Evolutionary conservation across 2,888 invertebrate species (phyloP).

Genomic region (Acanthococcus lagerstroemiae): DNA sequence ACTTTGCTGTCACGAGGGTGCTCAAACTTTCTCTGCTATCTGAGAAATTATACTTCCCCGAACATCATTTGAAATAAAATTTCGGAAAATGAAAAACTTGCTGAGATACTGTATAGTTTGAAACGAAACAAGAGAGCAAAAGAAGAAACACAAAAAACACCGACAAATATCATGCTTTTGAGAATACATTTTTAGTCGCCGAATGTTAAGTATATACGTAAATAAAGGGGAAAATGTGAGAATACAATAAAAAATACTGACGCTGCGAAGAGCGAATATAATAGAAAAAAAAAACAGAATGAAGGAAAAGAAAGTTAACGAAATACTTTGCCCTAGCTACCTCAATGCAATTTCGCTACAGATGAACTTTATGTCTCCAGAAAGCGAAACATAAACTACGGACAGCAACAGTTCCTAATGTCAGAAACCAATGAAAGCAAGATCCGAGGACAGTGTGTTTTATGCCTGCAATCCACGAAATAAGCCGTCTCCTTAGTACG

Average conservation of each 20-base stretch:
- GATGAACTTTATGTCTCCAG: slow-evolving; percentile 27
- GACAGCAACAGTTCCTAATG: slow-evolving; percentile 29
- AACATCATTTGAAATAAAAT: too few species aligned
- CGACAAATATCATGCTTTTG: slow-evolving; percentile 18
- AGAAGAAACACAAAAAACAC: neutral
- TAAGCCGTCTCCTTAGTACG: slow-evolving; percentile 20
- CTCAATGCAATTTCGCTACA: slow-evolving; percentile 16
- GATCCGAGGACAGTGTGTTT: slow-evolving; percentile 24
- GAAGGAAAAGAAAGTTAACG: slow-evolving; percentile 21
- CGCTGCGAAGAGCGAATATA: slow-evolving; percentile 14
- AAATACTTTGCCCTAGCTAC: slow-evolving; percentile 21
- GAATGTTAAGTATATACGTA: too few species aligned
- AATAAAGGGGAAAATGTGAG: slow-evolving; percentile 2
- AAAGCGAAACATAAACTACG: slow-evolving; percentile 31
- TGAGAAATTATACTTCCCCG: too few species aligned
- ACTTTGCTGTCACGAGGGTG: neutral
- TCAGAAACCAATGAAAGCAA: slow-evolving; percentile 29
- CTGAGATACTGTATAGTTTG: slow-evolving; percentile 24
- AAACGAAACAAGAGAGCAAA: neutral
- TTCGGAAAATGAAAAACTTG: too few species aligned
- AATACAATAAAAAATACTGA: neutral
- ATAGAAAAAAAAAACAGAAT: slow-evolving; percentile 10
- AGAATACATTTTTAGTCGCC: too few species aligned
- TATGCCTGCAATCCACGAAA: slow-evolving; percentile 21
- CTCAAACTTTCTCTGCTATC: slow-evolving; percentile 1